phyloP scores from a whole-genome alignment of 2,797 vertebrate species.

The Scomberomorus guttatus region DNA sequence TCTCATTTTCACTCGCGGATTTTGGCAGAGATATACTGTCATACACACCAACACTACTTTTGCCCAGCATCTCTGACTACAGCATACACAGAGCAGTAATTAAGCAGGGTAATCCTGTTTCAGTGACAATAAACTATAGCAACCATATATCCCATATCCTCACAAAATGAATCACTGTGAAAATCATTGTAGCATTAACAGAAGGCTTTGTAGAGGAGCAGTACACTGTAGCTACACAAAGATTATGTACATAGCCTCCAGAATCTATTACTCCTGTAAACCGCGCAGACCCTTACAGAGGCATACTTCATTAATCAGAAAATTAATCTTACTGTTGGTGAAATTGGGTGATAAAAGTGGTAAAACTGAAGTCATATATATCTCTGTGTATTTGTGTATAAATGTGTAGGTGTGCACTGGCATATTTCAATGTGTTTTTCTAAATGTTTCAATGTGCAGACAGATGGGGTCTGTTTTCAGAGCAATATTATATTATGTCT shows the following conservation, averaged over 20 bases:
- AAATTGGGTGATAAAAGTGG: constrained; percentile 45
- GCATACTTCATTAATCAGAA: constrained; percentile 60
- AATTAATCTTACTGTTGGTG: constrained; percentile 51
- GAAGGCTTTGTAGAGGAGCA: constrained; percentile 52
- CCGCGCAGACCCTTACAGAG: constrained; percentile 25
- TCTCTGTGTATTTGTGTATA: not conserved
- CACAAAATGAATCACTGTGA: constrained; percentile 64
- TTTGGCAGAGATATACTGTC: too few relatives aligned
- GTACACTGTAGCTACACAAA: constrained; percentile 37
- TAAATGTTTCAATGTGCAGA: constrained; percentile 17
- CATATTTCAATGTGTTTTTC: constrained; percentile 23
- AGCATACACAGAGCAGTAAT: constrained; percentile 61
- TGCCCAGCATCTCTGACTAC: constrained; percentile 43
- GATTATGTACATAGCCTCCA: constrained; percentile 45
- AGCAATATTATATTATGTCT: constrained; percentile 19
- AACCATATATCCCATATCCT: constrained; percentile 60
- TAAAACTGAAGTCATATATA: constrained; percentile 21
- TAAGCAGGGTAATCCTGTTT: constrained; percentile 70
- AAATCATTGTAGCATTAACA: constrained; percentile 60
- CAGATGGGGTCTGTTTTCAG: constrained; percentile 9
- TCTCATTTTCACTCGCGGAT: too few relatives aligned
- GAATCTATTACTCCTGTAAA: constrained; percentile 56
- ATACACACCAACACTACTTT: not conserved
- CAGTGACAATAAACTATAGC: constrained; percentile 66
- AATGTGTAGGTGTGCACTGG: not conserved